Evolutionary conservation across 37 sponge, comb jelly and placozoan species (phyloP), one percentile per base, ranked within the genome.

Genomic region (Lycopodina hypogea): DNA sequence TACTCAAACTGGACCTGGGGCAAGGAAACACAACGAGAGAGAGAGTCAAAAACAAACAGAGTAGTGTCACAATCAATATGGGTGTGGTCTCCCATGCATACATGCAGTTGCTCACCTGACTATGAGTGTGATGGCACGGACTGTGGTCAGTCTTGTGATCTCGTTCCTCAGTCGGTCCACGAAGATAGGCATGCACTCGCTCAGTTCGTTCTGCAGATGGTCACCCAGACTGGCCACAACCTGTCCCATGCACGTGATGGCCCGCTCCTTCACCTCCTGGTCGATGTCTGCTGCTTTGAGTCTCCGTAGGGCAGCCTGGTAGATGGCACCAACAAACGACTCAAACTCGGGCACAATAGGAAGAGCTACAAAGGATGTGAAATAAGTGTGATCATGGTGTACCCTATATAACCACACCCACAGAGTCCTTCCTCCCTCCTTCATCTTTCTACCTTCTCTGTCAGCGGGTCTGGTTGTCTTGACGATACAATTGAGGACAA

Each of bases 181-280:
- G 71, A 95, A 95, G 50, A 98, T 90, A 29, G 96, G 94, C 57
- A 93, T 82, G 48, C 96, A 95, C 36, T 66, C 82, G 17, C 82
- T 34, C 50, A 98, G 87, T 55, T 98, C 64, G 1, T 64, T 33
- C 33, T 38, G 18, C 17, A 98, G 86, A 3, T 77, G 32, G 67
- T 96, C 91, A 0, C 96, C 99, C 35, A 98, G 59, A 58, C 75
- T 75, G 21, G 87, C 81, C 50, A 98, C 34, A 15, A 98, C 68
- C 77, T 95, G 96, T 28, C 96, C 94, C 96, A 96, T 97, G 85
- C 95, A 95, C 7, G 93, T 89, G 72, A 97, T 97, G 76, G 98
- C 98, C 64, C 96, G 80, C 64, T 97, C 98, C 81, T 97, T 97
- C 37, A 97, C 98, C 61, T 97, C 98, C 74, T 97, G 98, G 79